Evolutionary conservation across 2,797 vertebrate species (phyloP).

Genomic region (Onychomys arenicola): DNA sequence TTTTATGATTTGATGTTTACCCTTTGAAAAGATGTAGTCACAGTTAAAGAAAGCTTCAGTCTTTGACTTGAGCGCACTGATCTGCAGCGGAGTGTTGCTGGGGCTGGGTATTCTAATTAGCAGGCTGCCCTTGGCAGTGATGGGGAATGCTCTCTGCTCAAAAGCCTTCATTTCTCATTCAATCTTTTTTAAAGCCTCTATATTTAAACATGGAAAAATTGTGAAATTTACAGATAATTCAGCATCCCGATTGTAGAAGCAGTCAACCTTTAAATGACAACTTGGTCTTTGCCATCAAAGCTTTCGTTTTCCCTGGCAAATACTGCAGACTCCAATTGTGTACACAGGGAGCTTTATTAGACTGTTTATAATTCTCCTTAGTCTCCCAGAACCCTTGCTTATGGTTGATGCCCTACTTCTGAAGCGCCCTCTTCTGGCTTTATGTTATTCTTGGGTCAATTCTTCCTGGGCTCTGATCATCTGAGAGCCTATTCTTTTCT

Average conservation of each 20-base stretch:
- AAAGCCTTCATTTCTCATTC: neutral
- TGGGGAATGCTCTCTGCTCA: neutral
- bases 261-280: neutral
- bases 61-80: neutral
- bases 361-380: neutral
- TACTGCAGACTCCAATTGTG: neutral
- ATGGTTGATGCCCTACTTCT: neutral
- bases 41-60: neutral
- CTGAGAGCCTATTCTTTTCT: neutral
- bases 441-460: neutral
- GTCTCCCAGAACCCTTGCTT: neutral
- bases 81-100: neutral
- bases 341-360: neutral
- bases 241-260: neutral
- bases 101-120: neutral
- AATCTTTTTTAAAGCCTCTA: neutral
- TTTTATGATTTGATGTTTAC: slow-evolving; percentile 3
- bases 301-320: slow-evolving; percentile 3
- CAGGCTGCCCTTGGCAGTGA: neutral
- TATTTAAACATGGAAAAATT: slow-evolving; percentile 3
- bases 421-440: neutral
- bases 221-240: slow-evolving; percentile 33
- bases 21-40: slow-evolving; percentile 21
- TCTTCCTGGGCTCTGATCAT: neutral
- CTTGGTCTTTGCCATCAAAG: slow-evolving; percentile 25